Evolutionary conservation across 2,113 vertebrate species (phyloP).

Genomic region (Cheilinus undulatus): DNA sequence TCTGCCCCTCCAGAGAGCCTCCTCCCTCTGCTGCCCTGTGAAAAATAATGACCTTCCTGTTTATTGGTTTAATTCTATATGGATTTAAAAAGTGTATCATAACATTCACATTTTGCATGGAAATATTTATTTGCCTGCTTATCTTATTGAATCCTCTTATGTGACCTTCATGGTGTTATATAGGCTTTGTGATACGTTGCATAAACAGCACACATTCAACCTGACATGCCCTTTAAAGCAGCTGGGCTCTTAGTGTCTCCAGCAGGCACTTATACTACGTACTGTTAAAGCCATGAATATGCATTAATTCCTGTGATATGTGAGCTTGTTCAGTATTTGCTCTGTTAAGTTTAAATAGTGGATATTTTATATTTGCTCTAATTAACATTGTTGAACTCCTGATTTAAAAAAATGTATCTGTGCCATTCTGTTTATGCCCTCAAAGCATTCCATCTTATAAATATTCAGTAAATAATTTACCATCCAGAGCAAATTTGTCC

Average conservation of each 20-base stretch:
- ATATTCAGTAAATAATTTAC: conserved; percentile 33
- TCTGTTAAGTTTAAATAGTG: background rate
- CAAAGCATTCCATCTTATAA: background rate
- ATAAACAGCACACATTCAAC: conserved; percentile 56
- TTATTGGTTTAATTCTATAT: background rate
- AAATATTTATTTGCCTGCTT: background rate
- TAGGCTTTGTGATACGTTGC: conserved; percentile 29
- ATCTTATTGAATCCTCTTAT: conserved; percentile 22
- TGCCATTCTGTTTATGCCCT: background rate
- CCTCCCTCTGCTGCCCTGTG: conserved; percentile 23
- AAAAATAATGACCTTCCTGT: background rate
- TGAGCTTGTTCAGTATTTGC: background rate
- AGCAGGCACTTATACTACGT: conserved; percentile 32
- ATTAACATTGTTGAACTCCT: background rate
- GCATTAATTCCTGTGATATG: conserved; percentile 14
- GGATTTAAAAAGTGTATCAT: background rate
- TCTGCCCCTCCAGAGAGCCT: no score
- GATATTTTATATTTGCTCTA: background rate
- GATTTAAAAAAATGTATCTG: background rate
- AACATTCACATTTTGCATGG: background rate
- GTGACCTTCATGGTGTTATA: conserved; percentile 36
- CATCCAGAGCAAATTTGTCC: background rate
- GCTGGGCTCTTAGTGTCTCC: conserved; percentile 45
- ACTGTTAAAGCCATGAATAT: conserved; percentile 32
- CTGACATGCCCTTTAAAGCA: conserved; percentile 69